These are phyloP conservation scores for Sus cebifrons DNA, from an alignment of 2,797 vertebrate species.

Conservation along the genomic window DNA sequence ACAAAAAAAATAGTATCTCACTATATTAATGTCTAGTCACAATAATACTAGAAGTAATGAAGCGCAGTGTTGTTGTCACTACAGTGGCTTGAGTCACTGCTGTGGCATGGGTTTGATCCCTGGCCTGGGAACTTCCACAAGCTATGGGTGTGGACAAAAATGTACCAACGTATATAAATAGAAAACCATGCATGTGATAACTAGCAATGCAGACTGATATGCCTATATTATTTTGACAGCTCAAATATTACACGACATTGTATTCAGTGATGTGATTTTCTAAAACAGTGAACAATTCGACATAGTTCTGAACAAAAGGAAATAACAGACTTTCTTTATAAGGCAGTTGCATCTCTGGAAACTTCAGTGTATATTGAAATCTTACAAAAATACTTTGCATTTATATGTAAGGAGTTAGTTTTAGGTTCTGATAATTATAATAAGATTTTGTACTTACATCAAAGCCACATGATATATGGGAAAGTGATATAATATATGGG, in stretches of 20 bases:
- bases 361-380: not conserved
- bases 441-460: not conserved
- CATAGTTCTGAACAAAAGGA: not conserved
- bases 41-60: not conserved
- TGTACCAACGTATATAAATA: not conserved
- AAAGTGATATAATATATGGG: not conserved
- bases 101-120: too few relatives aligned
- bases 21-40: not conserved
- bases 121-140: too few relatives aligned
- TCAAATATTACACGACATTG: not conserved
- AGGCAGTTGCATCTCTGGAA: not conserved
- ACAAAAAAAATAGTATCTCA: not conserved
- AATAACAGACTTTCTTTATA: not conserved
- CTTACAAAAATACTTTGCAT: not conserved
- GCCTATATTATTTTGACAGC: not conserved
- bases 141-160: too few relatives aligned
- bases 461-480: not conserved
- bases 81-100: too few relatives aligned
- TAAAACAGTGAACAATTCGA: not conserved
- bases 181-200: not conserved
- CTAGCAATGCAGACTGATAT: not conserved
- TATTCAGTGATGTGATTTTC: not conserved
- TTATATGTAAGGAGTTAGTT: not conserved
- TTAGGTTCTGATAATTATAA: not conserved
- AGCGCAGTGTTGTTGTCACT: not conserved